Conservation (phyloP, 2,888 invertebrate species). For the Gari tellinella region DNA sequence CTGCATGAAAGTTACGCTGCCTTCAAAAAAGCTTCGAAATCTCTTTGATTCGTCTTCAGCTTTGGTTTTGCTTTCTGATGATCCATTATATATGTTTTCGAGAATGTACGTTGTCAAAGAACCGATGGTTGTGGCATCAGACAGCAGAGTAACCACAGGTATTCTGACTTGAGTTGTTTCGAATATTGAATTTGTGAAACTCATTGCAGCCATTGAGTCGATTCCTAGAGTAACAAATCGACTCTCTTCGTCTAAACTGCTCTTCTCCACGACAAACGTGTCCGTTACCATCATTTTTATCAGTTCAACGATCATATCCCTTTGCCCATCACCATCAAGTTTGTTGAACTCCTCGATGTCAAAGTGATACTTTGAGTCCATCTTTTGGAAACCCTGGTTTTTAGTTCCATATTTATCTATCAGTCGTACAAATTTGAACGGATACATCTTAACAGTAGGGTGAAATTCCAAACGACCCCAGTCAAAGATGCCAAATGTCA, state of each 20-base stretch:
- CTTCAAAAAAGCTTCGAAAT: constrained; percentile 11
- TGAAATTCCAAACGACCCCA: constrained; percentile 29
- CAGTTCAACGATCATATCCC: constrained; percentile 9
- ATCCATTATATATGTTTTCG: constrained; percentile 18
- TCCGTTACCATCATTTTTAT: constrained; percentile 35
- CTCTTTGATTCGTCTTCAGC: constrained; percentile 11
- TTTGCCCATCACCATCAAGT: constrained; percentile 29
- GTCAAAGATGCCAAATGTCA: constrained; percentile 29
- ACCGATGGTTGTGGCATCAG: constrained; percentile 35
- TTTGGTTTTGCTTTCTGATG: neutral
- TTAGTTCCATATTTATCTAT: constrained; percentile 24
- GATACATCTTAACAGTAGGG: constrained; percentile 27
- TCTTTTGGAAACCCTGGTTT: constrained; percentile 16
- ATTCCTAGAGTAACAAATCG: constrained; percentile 57
- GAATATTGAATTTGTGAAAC: constrained; percentile 43
- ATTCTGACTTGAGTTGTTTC: constrained; percentile 34
- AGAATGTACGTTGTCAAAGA: constrained; percentile 24
- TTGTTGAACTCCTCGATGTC: constrained; percentile 30
- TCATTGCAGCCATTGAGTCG: constrained; percentile 71
- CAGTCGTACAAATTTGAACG: constrained; percentile 19
- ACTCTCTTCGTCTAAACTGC: constrained; percentile 31
- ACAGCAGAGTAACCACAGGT: constrained; percentile 42
- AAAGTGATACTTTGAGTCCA: constrained; percentile 22
- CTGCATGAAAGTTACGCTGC: constrained; percentile 39
- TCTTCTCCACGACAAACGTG: constrained; percentile 51